Base-by-base conservation (phyloP, 2,797 vertebrate genomes). In the Hyperoplus lanceolatus region DNA sequence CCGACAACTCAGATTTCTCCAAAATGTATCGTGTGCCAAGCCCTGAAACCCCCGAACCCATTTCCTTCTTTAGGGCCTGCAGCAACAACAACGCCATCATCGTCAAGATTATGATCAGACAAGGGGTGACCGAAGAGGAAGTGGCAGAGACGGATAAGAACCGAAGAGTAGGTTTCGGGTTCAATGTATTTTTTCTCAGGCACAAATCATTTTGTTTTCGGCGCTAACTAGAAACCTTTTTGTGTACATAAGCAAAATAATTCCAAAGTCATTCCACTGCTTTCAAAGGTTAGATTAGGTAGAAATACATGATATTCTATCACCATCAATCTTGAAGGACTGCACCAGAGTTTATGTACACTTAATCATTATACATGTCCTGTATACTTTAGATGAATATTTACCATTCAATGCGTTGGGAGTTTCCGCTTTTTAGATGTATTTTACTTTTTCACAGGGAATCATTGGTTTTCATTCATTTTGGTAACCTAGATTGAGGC, bases 121-220 rank as follows among this genome's bases (percentile, higher is more conserved):
- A 97, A 46, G 98, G 97, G 0, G 95, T 96, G 66, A 93, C 92
- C 0, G 93, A 94, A 55, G 95, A 96, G 71, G 96, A 98, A 72
- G 98, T 97, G 82, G 90, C 15, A 80, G 96, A 98, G 91, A 96
- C 96, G 0, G 98, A 99, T 83, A 95, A 93, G 81, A 99, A 99
- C 92, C 94, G 94, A 91, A 94, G 97, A 96, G 98, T 97, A 89
- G 75, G 90, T 93, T 15, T 76, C 68, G 84, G 94, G 91, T 86
- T 85, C 21, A 53, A 18, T 1, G 1, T 13, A n/a, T 65, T 77
- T 74, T n/a, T 18, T 79, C 71, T 66, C 16, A 49, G 18, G 45
- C 36, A 45, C 4, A 4, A 5, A 0, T 29, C 12, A 36, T 2
- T 61, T 68, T 9, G 38, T 57, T 83, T 36, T 55, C 36, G 43